Percentiles rank a stretch among this genome's conserved stretches.
Evolutionary conservation across 2,113 vertebrate species (phyloP).

Genomic region (Aspidoscelis tigris): DNA sequence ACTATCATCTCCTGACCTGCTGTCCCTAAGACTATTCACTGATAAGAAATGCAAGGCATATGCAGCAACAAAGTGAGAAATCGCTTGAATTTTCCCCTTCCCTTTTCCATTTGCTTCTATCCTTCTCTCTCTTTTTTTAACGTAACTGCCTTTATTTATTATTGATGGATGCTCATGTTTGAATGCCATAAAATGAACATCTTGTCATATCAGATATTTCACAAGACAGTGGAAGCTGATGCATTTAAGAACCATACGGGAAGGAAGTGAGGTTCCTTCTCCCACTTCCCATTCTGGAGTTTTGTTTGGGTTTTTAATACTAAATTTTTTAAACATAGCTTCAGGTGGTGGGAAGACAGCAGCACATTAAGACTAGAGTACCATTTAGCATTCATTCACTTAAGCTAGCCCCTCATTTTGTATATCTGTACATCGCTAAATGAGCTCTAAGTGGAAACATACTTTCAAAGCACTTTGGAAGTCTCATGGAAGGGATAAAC

Average conservation of each 20-base stretch:
- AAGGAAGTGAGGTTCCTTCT: not conserved
- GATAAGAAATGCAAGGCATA: rapidly evolving
- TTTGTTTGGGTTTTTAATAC: not conserved
- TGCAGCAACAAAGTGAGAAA: not conserved
- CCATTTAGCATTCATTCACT: not conserved
- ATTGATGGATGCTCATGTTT: not conserved
- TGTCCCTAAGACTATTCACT: not conserved
- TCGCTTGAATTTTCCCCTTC: not conserved
- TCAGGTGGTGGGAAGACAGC: slow-evolving; percentile 10
- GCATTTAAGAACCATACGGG: not conserved
- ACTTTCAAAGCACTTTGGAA: slow-evolving; percentile 26
- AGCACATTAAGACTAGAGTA: slow-evolving; percentile 4
- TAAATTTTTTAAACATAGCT: slow-evolving; percentile 14
- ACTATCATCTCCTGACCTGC: not conserved
- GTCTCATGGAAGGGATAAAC: not conserved
- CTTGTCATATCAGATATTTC: slow-evolving; percentile 21
- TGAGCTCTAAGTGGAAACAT: not conserved
- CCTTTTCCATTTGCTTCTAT: not conserved
- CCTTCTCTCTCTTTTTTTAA: not conserved
- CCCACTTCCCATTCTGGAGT: not conserved
- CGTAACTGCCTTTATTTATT: slow-evolving; percentile 1
- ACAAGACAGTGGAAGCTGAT: not conserved
- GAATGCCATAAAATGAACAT: not conserved
- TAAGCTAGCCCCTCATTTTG: not conserved
- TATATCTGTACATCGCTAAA: slow-evolving; percentile 23